Conservation (phyloP, 2,888 invertebrate species). For the Cyclophora albipunctata region DNA sequence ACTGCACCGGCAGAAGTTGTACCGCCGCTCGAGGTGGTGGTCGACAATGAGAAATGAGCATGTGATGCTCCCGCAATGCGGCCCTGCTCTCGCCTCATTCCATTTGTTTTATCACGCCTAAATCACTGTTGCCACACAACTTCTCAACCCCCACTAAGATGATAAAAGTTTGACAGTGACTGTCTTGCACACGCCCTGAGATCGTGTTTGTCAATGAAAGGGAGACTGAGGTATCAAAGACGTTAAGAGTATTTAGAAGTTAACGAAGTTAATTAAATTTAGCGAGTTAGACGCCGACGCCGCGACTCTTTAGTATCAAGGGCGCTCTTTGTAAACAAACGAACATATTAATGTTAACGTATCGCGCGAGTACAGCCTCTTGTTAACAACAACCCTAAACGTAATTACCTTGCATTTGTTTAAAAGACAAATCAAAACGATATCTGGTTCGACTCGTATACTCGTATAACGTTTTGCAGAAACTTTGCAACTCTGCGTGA, state of each 20-base stretch:
- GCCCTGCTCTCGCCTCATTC: constrained; percentile 48
- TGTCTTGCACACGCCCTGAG: constrained; percentile 56
- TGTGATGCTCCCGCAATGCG: constrained; percentile 69
- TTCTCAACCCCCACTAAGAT: constrained; percentile 43
- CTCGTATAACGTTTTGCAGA: too few species aligned
- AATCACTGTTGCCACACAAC: constrained; percentile 67
- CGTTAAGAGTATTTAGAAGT: constrained; percentile 74
- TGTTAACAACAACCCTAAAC: constrained; percentile 50
- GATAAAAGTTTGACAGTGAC: constrained; percentile 68
- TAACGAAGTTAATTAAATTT: constrained; percentile 75
- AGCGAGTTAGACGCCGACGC: constrained; percentile 62
- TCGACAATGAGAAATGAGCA: constrained; percentile 71
- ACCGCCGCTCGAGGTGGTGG: constrained; percentile 44
- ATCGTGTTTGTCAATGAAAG: constrained; percentile 63
- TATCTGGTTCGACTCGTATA: too few species aligned
- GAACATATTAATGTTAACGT: constrained; percentile 67
- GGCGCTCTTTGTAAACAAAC: constrained; percentile 64
- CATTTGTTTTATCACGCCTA: constrained; percentile 68
- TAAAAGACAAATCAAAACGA: constrained; percentile 33
- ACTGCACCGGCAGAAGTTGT: constrained; percentile 62
- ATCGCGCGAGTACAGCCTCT: constrained; percentile 55
- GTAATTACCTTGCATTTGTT: constrained; percentile 54
- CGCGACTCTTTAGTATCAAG: constrained; percentile 65
- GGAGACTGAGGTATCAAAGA: constrained; percentile 67
- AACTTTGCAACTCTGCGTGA: background rate